Conservation (phyloP, 2,113 vertebrate species). For the Hiodon tergisus region DNA sequence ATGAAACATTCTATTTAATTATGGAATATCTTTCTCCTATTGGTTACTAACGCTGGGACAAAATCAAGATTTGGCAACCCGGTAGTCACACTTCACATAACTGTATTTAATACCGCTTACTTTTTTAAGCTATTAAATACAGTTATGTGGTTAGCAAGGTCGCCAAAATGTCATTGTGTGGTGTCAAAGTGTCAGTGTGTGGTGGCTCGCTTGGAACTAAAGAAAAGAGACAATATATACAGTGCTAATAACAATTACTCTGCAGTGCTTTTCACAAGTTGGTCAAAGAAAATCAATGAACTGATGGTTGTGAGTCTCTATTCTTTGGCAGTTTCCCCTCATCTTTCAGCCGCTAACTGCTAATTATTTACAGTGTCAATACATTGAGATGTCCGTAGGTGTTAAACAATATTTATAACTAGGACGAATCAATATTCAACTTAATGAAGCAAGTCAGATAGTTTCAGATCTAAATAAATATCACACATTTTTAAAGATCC, state of each 20-base stretch:
- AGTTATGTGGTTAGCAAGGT: neutral
- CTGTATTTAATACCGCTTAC: too few relatives aligned
- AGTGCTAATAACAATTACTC: neutral
- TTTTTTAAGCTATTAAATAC: neutral
- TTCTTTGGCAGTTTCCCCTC: conserved; percentile 3
- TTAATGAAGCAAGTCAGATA: neutral
- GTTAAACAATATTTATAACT: neutral
- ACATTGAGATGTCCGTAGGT: neutral
- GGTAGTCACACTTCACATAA: too few relatives aligned
- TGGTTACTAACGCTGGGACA: neutral
- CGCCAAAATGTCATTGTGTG: neutral
- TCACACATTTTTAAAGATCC: neutral
- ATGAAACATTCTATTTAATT: neutral
- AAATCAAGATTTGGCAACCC: too few relatives aligned
- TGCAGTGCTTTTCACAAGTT: neutral
- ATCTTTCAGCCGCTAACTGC: neutral
- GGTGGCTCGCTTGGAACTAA: neutral
- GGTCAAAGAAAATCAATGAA: conserved; percentile 1
- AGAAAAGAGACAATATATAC: neutral
- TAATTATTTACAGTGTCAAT: neutral
- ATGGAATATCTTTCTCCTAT: neutral
- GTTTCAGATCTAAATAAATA: neutral
- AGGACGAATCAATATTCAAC: neutral
- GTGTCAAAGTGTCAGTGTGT: neutral
- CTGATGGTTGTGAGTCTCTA: neutral